Base-by-base conservation (phyloP, 2,888 invertebrate species). In the Dolichopus griseipennis region DNA sequence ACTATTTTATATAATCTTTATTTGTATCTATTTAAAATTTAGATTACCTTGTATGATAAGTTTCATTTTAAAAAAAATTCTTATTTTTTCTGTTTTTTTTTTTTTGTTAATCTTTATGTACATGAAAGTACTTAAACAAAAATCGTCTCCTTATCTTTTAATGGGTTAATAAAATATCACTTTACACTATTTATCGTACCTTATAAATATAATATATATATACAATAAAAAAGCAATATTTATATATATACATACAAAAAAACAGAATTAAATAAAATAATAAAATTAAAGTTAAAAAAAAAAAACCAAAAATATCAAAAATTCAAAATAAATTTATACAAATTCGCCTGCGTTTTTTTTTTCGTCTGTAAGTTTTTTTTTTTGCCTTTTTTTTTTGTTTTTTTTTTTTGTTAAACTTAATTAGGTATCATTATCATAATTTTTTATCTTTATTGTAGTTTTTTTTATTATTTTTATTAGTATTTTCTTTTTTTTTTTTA, bases 101-200 rank as follows among this genome's bases (percentile, higher is more conserved):
- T 8, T 37, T 37, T 37, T 7, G 4, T 8, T 37, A 18, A 52
- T 52, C 52, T 52, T 52, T 52, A 52, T 52, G 52, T 52, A 52
- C 18, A 6, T 10, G 8, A 52, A n/a, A 18, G 52, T 52, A 52
- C 52, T 52, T 52, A 52, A 52, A 52, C 52, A 52, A 52, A 52
- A 52, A 52, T 52, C 15, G 52, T 52, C 52, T 52, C 52, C 15
- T 52, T 52, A 52, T 52, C 52, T 52, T 52, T 52, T 18, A 52
- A 52, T 52, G 52, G 52, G 52, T 52, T 52, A 52, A 52, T 52
- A 52, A 52, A 52, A 52, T 52, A 52, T 52, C 52, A 52, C 52
- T 52, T 52, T 52, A 52, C 52, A 52, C 52, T 52, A 52, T 52
- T 41, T 52, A 52, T 52, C n/a, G 52, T 37, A 37, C 37, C 8